Evolutionary conservation across 2,113 vertebrate genomes (phyloP).

Genomic region (Macrotis lagotis): DNA sequence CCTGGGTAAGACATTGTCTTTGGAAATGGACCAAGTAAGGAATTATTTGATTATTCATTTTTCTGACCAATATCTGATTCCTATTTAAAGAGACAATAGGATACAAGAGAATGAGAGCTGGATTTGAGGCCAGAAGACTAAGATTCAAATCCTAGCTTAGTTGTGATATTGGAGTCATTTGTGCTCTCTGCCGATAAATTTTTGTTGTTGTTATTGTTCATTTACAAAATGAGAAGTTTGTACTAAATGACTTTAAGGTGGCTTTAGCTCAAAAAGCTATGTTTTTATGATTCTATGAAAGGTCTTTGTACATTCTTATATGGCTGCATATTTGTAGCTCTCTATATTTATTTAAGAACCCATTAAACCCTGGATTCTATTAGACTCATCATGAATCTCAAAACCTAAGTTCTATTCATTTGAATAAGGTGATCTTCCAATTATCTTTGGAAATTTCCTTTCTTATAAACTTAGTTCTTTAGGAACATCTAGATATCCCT

Average conservation of each 20-base stretch:
- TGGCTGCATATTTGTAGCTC: neutral
- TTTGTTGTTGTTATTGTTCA: neutral
- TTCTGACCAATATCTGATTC: neutral
- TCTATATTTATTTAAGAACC: neutral
- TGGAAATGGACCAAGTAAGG: neutral
- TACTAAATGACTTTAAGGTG: neutral
- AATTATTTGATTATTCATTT: constrained; percentile 68
- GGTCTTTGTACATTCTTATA: neutral
- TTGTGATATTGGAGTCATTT: neutral
- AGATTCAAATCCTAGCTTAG: neutral
- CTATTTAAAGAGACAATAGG: neutral
- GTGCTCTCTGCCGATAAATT: neutral
- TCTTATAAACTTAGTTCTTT: constrained; percentile 15
- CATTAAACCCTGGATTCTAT: neutral
- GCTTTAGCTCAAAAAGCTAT: neutral
- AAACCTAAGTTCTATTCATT: neutral
- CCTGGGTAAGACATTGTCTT: neutral
- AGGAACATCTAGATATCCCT: constrained; percentile 26
- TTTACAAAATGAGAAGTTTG: neutral
- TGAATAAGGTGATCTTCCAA: neutral
- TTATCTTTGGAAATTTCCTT: neutral
- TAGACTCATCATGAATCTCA: neutral
- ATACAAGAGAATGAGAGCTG: neutral
- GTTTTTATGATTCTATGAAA: constrained; percentile 17
- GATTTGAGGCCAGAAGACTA: neutral